Conservation (phyloP, 2,113 vertebrate genomes). For the Trinectes maculatus region DNA sequence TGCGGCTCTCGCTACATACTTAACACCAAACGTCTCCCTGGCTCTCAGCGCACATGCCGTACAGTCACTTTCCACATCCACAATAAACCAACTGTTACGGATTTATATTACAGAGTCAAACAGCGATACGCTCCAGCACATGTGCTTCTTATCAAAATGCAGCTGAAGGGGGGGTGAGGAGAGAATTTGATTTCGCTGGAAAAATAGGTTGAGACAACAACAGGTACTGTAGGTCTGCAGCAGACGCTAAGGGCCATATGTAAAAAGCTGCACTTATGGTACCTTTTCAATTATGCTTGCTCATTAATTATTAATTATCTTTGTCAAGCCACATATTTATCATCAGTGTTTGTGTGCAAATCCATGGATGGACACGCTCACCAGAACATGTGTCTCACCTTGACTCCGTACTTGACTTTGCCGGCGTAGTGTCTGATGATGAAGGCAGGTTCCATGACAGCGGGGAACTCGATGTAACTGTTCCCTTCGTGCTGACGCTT, state of each 20-base stretch:
- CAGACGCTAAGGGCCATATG: constrained; percentile 5
- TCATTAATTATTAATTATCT: not conserved
- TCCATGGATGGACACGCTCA: not conserved
- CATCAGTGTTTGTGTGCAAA: no score
- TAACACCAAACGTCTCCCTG: constrained; percentile 27
- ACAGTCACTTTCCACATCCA: constrained; percentile 22
- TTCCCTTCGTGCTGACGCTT: constrained; percentile 93
- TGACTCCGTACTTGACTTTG: constrained; percentile 95
- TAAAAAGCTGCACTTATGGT: not conserved
- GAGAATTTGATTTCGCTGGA: constrained; percentile 49
- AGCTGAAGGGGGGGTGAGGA: constrained; percentile 45
- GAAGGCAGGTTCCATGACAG: constrained; percentile 96
- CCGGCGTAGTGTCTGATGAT: constrained; percentile 96
- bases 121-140: constrained; percentile 57
- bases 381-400: constrained; percentile 80
- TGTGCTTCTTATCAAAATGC: constrained; percentile 66
- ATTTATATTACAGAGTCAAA: constrained; percentile 51
- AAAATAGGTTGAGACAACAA: constrained; percentile 39
- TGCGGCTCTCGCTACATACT: not conserved
- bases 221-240: constrained; percentile 32
- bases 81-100: constrained; percentile 43
- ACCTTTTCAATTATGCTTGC: not conserved
- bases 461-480: constrained; percentile 95
- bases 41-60: constrained; percentile 12
- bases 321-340: no score